These are phyloP conservation scores for Eptatretus atami DNA, from an alignment of 2,797 vertebrate species.

Conservation along the genomic window DNA sequence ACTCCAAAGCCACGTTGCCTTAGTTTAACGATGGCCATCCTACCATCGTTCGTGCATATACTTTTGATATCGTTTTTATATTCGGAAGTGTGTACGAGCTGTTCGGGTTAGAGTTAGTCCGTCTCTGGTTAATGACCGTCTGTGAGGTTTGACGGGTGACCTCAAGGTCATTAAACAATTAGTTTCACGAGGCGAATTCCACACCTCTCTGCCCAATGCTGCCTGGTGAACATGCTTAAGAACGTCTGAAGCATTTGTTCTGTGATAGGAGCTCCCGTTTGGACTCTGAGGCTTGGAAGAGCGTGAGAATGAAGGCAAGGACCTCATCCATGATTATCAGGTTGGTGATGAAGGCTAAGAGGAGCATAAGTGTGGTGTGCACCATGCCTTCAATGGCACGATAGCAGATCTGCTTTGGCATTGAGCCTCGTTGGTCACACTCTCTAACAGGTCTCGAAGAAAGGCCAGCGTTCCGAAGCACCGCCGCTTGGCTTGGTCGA, in stretches of 20 bases:
- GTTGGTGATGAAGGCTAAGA: constrained; percentile 76
- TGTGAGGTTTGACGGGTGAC: too few relatives aligned
- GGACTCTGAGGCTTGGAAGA: constrained; percentile 74
- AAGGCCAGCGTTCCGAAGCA: constrained; percentile 64
- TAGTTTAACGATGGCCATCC: too few relatives aligned
- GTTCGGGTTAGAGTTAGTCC: too few relatives aligned
- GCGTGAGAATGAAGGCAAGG: constrained; percentile 80
- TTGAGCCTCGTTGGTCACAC: constrained; percentile 65
- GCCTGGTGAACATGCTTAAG: constrained; percentile 84
- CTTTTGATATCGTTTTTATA: too few relatives aligned
- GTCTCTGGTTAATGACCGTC: too few relatives aligned
- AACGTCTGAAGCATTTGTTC: constrained; percentile 95
- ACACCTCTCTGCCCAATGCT: too few relatives aligned
- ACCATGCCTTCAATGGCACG: constrained; percentile 86
- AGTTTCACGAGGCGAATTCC: too few relatives aligned
- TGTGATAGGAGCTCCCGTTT: constrained; percentile 88
- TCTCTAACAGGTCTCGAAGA: constrained; percentile 58
- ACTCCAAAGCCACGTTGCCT: too few relatives aligned
- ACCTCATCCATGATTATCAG: constrained; percentile 88
- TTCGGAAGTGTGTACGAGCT: too few relatives aligned
- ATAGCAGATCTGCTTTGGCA: constrained; percentile 90
- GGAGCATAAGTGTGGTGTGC: constrained; percentile 70
- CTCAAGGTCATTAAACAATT: too few relatives aligned
- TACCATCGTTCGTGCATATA: too few relatives aligned
- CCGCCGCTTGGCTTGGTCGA: constrained; percentile 29